Percentiles rank a stretch among this genome's conserved stretches.
Evolutionary conservation across 1,140 invertebrate species (phyloP).

Genomic region (Ostrea denselamellosa): DNA sequence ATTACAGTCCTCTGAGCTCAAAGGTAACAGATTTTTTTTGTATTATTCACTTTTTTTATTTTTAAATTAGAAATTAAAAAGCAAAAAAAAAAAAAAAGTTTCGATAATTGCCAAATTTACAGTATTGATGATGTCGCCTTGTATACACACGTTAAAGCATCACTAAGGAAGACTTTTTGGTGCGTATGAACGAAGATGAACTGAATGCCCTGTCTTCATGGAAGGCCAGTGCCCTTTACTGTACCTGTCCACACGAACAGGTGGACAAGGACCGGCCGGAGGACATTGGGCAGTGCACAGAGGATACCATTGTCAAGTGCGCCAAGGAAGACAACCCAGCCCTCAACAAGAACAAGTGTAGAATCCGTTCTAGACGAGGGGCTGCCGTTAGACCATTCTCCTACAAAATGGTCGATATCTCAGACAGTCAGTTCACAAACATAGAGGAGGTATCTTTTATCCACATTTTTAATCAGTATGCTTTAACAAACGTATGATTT

Average conservation of each 20-base stretch:
- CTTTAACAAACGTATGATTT: too few species aligned
- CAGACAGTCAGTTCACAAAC: not conserved
- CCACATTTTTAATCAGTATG: too few species aligned
- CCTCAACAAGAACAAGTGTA: not conserved
- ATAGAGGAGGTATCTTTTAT: not conserved
- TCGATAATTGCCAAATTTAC: too few species aligned
- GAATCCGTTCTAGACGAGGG: not conserved
- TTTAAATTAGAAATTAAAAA: too few species aligned
- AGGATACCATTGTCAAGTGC: not conserved
- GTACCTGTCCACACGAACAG: not conserved
- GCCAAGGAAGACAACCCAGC: conserved; percentile 12
- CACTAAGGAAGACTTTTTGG: not conserved
- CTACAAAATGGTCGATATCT: not conserved
- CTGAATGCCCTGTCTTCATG: not conserved
- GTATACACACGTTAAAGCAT: too few species aligned
- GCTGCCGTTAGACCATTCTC: not conserved
- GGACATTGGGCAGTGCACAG: not conserved
- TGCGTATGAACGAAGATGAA: not conserved
- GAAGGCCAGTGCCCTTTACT: not conserved
- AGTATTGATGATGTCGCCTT: too few species aligned
- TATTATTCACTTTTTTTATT: too few species aligned
- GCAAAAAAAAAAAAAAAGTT: too few species aligned
- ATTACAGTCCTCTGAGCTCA: too few species aligned
- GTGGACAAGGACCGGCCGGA: not conserved
- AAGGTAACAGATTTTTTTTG: too few species aligned